These are phyloP conservation scores for Champsocephalus gunnari DNA, from an alignment of 2,797 vertebrate genomes.

Conservation along the genomic window DNA sequence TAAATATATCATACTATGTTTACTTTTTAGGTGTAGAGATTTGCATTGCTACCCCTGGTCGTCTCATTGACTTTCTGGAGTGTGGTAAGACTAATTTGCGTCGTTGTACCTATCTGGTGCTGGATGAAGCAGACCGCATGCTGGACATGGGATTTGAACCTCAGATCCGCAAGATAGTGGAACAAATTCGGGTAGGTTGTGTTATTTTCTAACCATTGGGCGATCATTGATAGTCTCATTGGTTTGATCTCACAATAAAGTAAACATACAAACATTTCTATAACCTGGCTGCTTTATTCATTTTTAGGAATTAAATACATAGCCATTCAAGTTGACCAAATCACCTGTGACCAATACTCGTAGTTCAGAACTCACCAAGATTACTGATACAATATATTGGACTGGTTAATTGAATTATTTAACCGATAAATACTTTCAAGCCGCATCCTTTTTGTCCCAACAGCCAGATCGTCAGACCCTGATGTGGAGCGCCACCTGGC, in stretches of 20 bases:
- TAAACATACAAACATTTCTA: not conserved
- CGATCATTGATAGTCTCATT: not conserved
- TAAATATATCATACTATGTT: not conserved
- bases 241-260: not conserved
- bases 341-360: not conserved
- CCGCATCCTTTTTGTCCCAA: not conserved
- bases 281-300: not conserved
- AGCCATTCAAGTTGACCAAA: not conserved
- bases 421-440: not conserved
- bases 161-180: slow-evolving; percentile 97
- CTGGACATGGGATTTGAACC: slow-evolving; percentile 99
- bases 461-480: slow-evolving; percentile 93
- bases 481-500: slow-evolving; percentile 99
- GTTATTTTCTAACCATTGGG: not conserved
- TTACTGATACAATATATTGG: not conserved
- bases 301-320: not conserved
- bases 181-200: slow-evolving; percentile 93
- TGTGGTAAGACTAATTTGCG: slow-evolving; percentile 96
- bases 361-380: not conserved
- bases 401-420: not conserved
- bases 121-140: slow-evolving; percentile 98
- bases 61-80: slow-evolving; percentile 96
- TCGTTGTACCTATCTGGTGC: slow-evolving; percentile 95
- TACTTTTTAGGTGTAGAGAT: slow-evolving; percentile 92
- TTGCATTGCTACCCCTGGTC: slow-evolving; percentile 96